phyloP scores from a whole-genome alignment of 1,140 invertebrate genomes.

The Trichomalopsis sarcophagae region DNA sequence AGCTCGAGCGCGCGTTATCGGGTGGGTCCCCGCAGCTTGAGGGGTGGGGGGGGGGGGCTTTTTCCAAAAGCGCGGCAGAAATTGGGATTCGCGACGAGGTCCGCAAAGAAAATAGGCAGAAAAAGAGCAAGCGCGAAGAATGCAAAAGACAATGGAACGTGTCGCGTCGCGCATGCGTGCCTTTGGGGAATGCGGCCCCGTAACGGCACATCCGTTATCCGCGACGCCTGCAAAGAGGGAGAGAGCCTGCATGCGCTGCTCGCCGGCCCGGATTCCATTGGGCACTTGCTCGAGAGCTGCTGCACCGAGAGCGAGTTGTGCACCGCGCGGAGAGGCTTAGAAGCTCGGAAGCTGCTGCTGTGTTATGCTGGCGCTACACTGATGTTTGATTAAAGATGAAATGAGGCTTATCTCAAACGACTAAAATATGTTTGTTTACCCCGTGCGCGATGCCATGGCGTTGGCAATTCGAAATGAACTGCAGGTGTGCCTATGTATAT shows the following conservation, averaged over 20 bases:
- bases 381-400: too few species aligned
- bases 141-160: slow-evolving; percentile 66
- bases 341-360: not conserved
- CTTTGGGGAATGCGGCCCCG: slow-evolving; percentile 69
- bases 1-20: too few species aligned
- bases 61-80: not conserved
- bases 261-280: slow-evolving; percentile 34
- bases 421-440: too few species aligned
- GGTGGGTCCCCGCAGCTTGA: not conserved
- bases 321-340: not conserved
- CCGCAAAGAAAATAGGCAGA: not conserved
- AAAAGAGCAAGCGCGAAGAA: slow-evolving; percentile 59
- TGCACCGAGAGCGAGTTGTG: slow-evolving; percentile 28
- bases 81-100: not conserved
- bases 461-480: not conserved
- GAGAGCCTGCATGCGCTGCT: not conserved
- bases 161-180: slow-evolving; percentile 72
- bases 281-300: slow-evolving; percentile 41
- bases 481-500: not conserved
- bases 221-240: slow-evolving; percentile 60
- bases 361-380: too few species aligned
- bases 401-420: too few species aligned
- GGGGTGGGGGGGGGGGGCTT: too few species aligned
- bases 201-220: slow-evolving; percentile 73
- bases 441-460: too few species aligned